Base-by-base conservation (phyloP, 2,888 invertebrate genomes). In the Cylindroiulus punctatus region DNA sequence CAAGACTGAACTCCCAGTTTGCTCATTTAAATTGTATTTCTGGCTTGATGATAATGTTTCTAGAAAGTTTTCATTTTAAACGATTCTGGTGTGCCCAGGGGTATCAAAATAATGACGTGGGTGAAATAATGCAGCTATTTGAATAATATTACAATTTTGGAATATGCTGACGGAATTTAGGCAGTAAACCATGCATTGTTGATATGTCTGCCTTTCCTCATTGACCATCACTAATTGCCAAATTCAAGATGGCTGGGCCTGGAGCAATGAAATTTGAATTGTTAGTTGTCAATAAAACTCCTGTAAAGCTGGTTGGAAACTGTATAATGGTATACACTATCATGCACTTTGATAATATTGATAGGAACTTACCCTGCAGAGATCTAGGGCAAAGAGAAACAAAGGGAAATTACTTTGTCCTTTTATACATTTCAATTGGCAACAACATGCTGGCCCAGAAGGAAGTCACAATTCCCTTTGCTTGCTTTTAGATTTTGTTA, bases 401-500 rank as follows among this genome's bases (percentile, higher is more conserved):
- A 76, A 30, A 76, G 76, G 76, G 30, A 76, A 76, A 76, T 76
- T 76, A 76, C 76, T 76, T 76, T 76, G 76, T 76, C 76, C 76
- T 76, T 76, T 76, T 76, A 76, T 76, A 32, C 26, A 76, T 76
- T 76, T 76, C 76, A 76, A 76, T 76, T 76, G 76, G 76, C 30
- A 76, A 76, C 17, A 76, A 32, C 76, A 17, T 76, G 30, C 30
- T 26, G 30, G 76, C 76, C 76, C 76, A 32, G 30, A 32, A 76
- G 76, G 76, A 76, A 76, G 76, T 76, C 76, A 76, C 76, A 76
- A 76, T 76, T 76, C 76, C 76, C 30, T 76, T 76, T 76, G 76
- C 76, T 76, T 76, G 76, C 76, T 76, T 76, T 76, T 76, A 76
- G 76, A 76, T 76, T 76, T 76, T 76, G 76, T 76, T 76, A 76